Percentiles rank a stretch among this genome's conserved stretches.
Evolutionary conservation across 2,888 invertebrate genomes (phyloP).

Genomic region (Eilema sororculum): DNA sequence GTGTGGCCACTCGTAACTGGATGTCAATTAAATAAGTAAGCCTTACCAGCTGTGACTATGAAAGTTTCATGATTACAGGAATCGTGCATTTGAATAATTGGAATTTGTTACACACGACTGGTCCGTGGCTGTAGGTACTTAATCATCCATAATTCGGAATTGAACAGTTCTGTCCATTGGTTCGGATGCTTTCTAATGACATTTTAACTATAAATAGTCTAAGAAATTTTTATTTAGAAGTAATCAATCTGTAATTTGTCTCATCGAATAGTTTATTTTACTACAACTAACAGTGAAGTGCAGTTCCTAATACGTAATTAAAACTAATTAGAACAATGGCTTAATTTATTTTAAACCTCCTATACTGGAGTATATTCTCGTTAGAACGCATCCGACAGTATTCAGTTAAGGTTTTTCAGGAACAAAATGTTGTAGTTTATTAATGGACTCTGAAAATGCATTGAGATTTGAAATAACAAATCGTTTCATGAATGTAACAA

Average conservation of each 20-base stretch:
- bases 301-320: constrained; percentile 83
- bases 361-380: constrained; percentile 48
- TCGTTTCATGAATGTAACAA: constrained; percentile 51
- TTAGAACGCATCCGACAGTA: constrained; percentile 63
- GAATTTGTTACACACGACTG: constrained; percentile 71
- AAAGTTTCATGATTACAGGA: constrained; percentile 67
- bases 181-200: constrained; percentile 69
- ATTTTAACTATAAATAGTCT: constrained; percentile 57
- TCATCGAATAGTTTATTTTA: constrained; percentile 70
- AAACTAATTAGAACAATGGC: constrained; percentile 69
- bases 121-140: constrained; percentile 71
- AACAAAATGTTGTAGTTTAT: constrained; percentile 43
- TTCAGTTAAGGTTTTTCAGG: constrained; percentile 52
- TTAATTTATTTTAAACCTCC: constrained; percentile 70
- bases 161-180: constrained; percentile 68
- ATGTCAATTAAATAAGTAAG: constrained; percentile 82
- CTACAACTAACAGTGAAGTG: constrained; percentile 73
- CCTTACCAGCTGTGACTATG: constrained; percentile 77
- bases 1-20: constrained; percentile 65
- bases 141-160: constrained; percentile 73
- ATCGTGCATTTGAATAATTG: constrained; percentile 71
- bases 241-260: constrained; percentile 52
- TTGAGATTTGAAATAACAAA: constrained; percentile 71
- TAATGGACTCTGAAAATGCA: constrained; percentile 63
- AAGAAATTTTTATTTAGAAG: constrained; percentile 54